Conservation (phyloP, 92 coral and sea anemone genomes). For the Palythoa caribaeorum region DNA sequence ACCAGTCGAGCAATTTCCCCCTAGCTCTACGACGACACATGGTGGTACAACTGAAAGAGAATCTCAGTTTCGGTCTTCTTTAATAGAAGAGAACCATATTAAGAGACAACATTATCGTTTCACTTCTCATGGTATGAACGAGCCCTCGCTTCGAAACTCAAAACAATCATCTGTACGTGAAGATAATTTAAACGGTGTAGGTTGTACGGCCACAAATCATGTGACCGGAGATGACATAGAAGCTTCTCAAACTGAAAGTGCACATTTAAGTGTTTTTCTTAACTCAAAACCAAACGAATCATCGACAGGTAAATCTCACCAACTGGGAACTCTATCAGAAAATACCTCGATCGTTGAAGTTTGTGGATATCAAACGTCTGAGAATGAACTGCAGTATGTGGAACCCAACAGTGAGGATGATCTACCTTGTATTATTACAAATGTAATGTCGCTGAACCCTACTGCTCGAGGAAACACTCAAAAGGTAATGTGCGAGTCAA, state of each 20-base stretch:
- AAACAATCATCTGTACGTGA: not conserved
- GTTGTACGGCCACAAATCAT: not conserved
- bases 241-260: not conserved
- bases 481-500: not conserved
- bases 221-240: not conserved
- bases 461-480: not conserved
- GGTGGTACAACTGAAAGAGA: not conserved
- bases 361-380: not conserved
- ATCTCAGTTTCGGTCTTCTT: not conserved
- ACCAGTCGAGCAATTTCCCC: not conserved
- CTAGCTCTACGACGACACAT: not conserved
- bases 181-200: not conserved
- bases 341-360: not conserved
- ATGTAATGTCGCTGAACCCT: conserved; percentile 34
- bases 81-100: not conserved
- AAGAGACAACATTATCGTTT: not conserved
- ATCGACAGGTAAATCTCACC: not conserved
- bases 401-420: conserved; percentile 11
- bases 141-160: not conserved
- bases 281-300: not conserved
- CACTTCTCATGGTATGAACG: no score
- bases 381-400: not conserved
- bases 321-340: not conserved
- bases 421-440: conserved; percentile 29
- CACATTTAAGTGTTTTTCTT: not conserved